These are phyloP conservation scores for Sula dactylatra DNA, from an alignment of 2,113 vertebrate genomes.

Conservation along the genomic window DNA sequence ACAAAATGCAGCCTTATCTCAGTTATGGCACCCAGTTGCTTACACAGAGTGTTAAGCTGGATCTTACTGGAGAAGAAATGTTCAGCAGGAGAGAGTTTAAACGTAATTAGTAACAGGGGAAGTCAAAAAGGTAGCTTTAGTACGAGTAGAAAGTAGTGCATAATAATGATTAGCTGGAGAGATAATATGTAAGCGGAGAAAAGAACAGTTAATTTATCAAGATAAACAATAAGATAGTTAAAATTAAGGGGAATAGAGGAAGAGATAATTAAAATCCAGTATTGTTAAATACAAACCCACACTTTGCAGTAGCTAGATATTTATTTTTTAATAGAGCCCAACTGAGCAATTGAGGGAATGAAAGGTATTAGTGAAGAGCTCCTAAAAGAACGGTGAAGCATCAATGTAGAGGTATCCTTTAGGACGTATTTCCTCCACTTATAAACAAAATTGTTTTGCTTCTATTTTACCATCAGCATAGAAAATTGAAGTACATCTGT, in stretches of 20 bases:
- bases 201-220: slow-evolving; percentile 44
- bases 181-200: background rate
- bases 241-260: slow-evolving; percentile 10
- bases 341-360: background rate
- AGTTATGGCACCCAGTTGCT: background rate
- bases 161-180: slow-evolving; percentile 3
- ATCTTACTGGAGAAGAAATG: background rate
- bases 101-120: background rate
- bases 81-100: slow-evolving; percentile 26
- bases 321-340: slow-evolving; percentile 19
- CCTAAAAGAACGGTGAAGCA: slow-evolving; percentile 9
- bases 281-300: background rate
- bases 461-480: background rate
- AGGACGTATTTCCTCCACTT: background rate
- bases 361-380: background rate
- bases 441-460: slow-evolving; percentile 32
- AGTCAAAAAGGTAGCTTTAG: background rate
- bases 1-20: background rate
- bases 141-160: background rate
- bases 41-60: background rate
- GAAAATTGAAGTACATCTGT: background rate
- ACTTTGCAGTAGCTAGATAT: background rate
- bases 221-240: slow-evolving; percentile 42
- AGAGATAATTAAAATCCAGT: slow-evolving; percentile 41
- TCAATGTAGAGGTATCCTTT: background rate